Base-by-base conservation (phyloP, 2,888 invertebrate genomes). In the Aethes cnicana region DNA sequence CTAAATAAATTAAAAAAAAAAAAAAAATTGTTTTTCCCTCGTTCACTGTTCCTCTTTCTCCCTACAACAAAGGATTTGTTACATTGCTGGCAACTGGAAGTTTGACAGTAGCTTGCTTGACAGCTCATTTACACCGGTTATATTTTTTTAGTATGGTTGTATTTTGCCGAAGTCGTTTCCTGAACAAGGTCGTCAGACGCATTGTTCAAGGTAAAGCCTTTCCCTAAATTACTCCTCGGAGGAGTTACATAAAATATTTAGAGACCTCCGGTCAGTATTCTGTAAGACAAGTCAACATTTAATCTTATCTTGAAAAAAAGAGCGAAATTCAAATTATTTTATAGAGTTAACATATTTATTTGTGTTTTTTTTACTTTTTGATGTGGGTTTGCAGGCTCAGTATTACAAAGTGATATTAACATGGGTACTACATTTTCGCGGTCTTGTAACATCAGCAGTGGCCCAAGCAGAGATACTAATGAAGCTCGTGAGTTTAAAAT, bases 391-490 rank as follows among this genome's bases (percentile, higher is more conserved):
- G 23, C 50, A 72, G 73, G 63, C 56, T 46, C 64, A 32, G 25
- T 59, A 37, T 17, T 49, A 49, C 43, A 53, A 61, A 62, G 56
- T 39, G 74, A 58, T n/a, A n/a, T n/a, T 47, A 68, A 55, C 62
- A 90, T 90, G 90, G 90, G 90, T 50, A 82, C 79, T 61, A 80
- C 85, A 5, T 81, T 77, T 63, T 83, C 88, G 49, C 85, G 81
- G 74, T 85, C 87, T 0, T 90, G 83, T 73, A 81, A 86, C 23
- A 87, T 87, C 1, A 84, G 81, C 61, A 74, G 73, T 61, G 73
- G 72, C 20, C 70, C 67, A 53, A 53, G 63, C 46, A 69, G 62
- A 58, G 65, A 64, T 41, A 59, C 42, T 20, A 61, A 63, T 11
- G 76, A 70, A 59, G 72, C 61, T 57, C 69, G 87, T 87, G 66